phyloP scores from a whole-genome alignment of 2,113 vertebrate species.

The Pelobates fuscus region DNA sequence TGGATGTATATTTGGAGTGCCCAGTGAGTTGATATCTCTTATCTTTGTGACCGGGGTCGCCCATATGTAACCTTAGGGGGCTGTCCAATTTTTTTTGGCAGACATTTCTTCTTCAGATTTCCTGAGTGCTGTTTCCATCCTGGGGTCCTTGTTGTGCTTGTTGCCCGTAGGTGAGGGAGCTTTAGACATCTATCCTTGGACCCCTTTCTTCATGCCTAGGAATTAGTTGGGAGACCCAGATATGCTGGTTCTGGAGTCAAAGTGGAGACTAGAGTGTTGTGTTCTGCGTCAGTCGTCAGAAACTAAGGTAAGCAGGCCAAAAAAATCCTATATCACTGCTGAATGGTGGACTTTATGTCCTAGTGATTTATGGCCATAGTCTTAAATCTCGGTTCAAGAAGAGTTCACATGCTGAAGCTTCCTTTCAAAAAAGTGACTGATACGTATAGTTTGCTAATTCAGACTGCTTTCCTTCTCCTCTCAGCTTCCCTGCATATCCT shows the following conservation, averaged over 20 bases:
- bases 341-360: slow-evolving; percentile 95
- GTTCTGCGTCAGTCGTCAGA: slow-evolving; percentile 89
- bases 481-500: slow-evolving; percentile 67
- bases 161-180: slow-evolving; percentile 49
- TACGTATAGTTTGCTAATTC: slow-evolving; percentile 83
- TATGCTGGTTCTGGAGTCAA: slow-evolving; percentile 79
- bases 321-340: slow-evolving; percentile 86
- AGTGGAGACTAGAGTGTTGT: slow-evolving; percentile 78
- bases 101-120: slow-evolving; percentile 54
- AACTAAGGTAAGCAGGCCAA: slow-evolving; percentile 94
- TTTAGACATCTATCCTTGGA: slow-evolving; percentile 16
- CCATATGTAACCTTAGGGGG: slow-evolving; percentile 72
- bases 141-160: slow-evolving; percentile 64
- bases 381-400: slow-evolving; percentile 99
- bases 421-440: slow-evolving; percentile 85
- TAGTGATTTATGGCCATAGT: slow-evolving; percentile 99
- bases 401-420: slow-evolving; percentile 95
- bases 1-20: slow-evolving; percentile 69
- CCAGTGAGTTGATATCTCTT: slow-evolving; percentile 72
- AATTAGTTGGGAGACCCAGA: slow-evolving; percentile 63
- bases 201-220: slow-evolving; percentile 24
- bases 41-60: slow-evolving; percentile 72
- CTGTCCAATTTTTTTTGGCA: slow-evolving; percentile 68
- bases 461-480: slow-evolving; percentile 67
- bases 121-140: slow-evolving; percentile 58